Evolutionary conservation across 2,888 invertebrate species (phyloP).

Genomic region (Eupeodes latifasciatus): DNA sequence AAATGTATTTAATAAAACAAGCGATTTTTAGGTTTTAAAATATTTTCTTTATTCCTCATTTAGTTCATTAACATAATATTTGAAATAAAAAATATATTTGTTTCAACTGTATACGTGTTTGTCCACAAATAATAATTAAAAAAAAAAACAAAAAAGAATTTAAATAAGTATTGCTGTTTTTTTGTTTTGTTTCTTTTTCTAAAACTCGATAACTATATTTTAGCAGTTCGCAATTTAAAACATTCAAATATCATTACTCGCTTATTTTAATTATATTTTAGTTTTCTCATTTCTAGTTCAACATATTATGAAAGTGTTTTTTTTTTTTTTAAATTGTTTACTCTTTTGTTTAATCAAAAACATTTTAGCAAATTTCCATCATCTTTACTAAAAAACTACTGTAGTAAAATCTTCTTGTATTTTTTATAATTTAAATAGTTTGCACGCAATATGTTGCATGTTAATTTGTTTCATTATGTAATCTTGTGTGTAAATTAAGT

Average conservation of each 20-base stretch:
- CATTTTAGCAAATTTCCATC: slow-evolving; percentile 34
- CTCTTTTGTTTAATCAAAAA: slow-evolving; percentile 13
- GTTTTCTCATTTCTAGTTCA: slow-evolving; percentile 60
- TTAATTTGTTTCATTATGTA: background rate
- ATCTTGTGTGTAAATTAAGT: slow-evolving; percentile 68
- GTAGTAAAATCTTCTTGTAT: slow-evolving; percentile 20
- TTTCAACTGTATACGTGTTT: slow-evolving; percentile 26
- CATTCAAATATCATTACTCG: slow-evolving; percentile 25
- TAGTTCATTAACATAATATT: slow-evolving; percentile 63
- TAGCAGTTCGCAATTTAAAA: slow-evolving; percentile 48
- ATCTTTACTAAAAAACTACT: slow-evolving; percentile 49
- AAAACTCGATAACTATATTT: slow-evolving; percentile 26
- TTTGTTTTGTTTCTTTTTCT: background rate
- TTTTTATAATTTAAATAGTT: slow-evolving; percentile 41
- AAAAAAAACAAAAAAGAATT: slow-evolving; percentile 7
- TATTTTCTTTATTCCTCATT: slow-evolving; percentile 66
- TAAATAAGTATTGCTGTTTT: slow-evolving; percentile 26
- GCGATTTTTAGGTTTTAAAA: slow-evolving; percentile 38
- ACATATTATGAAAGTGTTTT: slow-evolving; percentile 37
- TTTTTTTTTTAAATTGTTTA: slow-evolving; percentile 3
- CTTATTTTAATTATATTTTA: slow-evolving; percentile 22
- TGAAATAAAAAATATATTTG: slow-evolving; percentile 67
- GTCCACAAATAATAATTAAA: slow-evolving; percentile 19
- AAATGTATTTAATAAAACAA: background rate
- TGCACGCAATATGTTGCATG: slow-evolving; percentile 28